Evolutionary conservation across 2,113 vertebrate species (phyloP).

Genomic region (Xenopus borealis): DNA sequence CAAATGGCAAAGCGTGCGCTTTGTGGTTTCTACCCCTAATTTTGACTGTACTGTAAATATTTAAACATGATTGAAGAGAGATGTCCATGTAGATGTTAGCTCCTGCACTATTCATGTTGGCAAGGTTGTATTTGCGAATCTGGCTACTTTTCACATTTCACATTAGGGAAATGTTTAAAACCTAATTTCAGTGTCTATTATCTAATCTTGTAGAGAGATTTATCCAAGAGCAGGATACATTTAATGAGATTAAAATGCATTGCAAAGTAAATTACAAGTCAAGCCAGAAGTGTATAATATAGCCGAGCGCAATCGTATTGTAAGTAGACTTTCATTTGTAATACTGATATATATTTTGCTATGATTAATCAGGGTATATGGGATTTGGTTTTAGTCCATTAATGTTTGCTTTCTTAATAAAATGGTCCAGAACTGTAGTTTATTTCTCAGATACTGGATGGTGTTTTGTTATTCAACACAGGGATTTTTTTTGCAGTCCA

Average conservation of each 20-base stretch:
- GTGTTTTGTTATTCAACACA: slow-evolving; percentile 1
- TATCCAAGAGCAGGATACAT: slow-evolving; percentile 61
- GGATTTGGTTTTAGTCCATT: slow-evolving; percentile 47
- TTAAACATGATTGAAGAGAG: neutral
- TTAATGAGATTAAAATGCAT: slow-evolving; percentile 78
- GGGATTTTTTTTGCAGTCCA: neutral
- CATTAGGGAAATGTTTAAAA: slow-evolving; percentile 63
- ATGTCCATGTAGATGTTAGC: neutral
- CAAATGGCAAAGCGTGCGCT: no score
- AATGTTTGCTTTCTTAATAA: slow-evolving; percentile 22
- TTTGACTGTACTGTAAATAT: no score
- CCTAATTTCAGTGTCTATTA: slow-evolving; percentile 63
- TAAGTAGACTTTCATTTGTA: slow-evolving; percentile 50
- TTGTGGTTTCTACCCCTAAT: no score
- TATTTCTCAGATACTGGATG: slow-evolving; percentile 32
- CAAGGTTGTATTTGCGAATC: slow-evolving; percentile 59
- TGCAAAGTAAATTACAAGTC: slow-evolving; percentile 66
- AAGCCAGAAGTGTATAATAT: slow-evolving; percentile 59
- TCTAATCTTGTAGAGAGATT: slow-evolving; percentile 74
- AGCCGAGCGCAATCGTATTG: slow-evolving; percentile 66
- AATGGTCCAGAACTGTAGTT: slow-evolving; percentile 14
- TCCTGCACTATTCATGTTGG: slow-evolving; percentile 48
- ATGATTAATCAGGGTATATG: slow-evolving; percentile 41
- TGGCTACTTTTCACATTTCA: slow-evolving; percentile 30
- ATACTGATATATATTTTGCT: slow-evolving; percentile 45